Conservation (phyloP, 2,888 invertebrate genomes). For the Phaonia tiefii region DNA sequence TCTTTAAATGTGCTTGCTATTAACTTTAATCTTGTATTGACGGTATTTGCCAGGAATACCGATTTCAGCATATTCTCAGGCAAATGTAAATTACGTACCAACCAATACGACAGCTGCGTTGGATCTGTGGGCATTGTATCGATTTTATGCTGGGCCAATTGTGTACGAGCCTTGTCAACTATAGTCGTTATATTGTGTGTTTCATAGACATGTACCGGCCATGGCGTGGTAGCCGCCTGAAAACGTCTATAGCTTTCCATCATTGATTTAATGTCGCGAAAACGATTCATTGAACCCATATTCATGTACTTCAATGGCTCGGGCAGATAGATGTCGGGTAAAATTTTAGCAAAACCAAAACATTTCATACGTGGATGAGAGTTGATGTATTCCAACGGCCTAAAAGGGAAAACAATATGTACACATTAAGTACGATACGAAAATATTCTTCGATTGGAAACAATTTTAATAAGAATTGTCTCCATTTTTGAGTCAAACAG, state of each 20-base stretch:
- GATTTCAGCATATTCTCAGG: constrained; percentile 84
- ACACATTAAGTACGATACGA: neutral
- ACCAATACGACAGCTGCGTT: constrained; percentile 89
- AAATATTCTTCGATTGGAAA: constrained; percentile 1
- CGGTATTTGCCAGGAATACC: constrained; percentile 85
- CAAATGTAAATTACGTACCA: constrained; percentile 88
- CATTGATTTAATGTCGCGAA: constrained; percentile 78
- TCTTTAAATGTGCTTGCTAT: constrained; percentile 77
- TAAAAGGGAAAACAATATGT: too few relatives aligned
- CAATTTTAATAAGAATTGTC: neutral
- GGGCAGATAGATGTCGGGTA: constrained; percentile 85
- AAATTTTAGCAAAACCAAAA: constrained; percentile 84
- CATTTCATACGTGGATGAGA: constrained; percentile 79
- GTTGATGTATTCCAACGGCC: constrained; percentile 76
- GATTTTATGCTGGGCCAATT: constrained; percentile 76
- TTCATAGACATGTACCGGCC: constrained; percentile 86
- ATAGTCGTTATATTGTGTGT: constrained; percentile 83
- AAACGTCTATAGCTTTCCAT: constrained; percentile 74
- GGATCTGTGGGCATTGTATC: constrained; percentile 85
- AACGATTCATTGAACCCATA: constrained; percentile 80
- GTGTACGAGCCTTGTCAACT: constrained; percentile 79
- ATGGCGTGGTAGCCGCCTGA: constrained; percentile 83
- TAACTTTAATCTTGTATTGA: constrained; percentile 84
- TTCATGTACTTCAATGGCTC: constrained; percentile 82
- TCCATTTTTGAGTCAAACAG: neutral